These are phyloP conservation scores for Antitype chi DNA, from an alignment of 2,888 invertebrate genomes.

Conservation along the genomic window DNA sequence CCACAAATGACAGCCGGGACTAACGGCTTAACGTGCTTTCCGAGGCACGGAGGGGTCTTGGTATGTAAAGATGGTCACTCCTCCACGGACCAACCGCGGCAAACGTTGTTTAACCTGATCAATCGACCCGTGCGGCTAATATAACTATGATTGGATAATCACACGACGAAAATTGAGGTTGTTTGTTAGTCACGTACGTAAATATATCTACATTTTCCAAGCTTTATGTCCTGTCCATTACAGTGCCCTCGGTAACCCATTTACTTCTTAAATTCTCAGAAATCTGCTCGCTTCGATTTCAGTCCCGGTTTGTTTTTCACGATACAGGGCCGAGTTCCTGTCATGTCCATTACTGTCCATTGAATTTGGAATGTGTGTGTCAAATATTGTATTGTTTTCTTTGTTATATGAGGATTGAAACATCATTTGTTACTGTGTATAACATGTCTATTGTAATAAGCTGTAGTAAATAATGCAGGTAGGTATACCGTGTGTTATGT, in stretches of 20 bases:
- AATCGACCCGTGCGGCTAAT: too few relatives aligned
- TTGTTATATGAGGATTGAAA: neutral
- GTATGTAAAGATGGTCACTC: too few relatives aligned
- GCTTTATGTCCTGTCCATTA: constrained; percentile 45
- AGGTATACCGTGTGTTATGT: neutral
- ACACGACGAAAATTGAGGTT: too few relatives aligned
- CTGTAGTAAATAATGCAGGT: neutral
- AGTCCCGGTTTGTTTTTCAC: constrained; percentile 37
- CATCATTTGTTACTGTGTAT: neutral
- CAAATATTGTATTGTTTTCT: constrained; percentile 18
- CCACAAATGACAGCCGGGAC: too few relatives aligned
- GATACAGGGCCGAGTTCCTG: constrained; percentile 14
- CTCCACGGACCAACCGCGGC: too few relatives aligned
- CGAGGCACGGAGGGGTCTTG: too few relatives aligned
- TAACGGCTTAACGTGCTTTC: too few relatives aligned
- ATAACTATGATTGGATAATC: too few relatives aligned
- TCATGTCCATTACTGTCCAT: constrained; percentile 18
- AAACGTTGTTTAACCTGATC: too few relatives aligned
- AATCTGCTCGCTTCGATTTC: constrained; percentile 40
- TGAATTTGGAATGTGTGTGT: constrained; percentile 5
- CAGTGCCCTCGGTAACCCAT: constrained; percentile 38
- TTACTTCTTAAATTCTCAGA: constrained; percentile 48
- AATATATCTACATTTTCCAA: constrained; percentile 3
- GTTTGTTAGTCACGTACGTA: neutral
- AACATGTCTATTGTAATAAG: neutral